Conservation (phyloP, 2,113 vertebrate species). For the Regulus satrapa region DNA sequence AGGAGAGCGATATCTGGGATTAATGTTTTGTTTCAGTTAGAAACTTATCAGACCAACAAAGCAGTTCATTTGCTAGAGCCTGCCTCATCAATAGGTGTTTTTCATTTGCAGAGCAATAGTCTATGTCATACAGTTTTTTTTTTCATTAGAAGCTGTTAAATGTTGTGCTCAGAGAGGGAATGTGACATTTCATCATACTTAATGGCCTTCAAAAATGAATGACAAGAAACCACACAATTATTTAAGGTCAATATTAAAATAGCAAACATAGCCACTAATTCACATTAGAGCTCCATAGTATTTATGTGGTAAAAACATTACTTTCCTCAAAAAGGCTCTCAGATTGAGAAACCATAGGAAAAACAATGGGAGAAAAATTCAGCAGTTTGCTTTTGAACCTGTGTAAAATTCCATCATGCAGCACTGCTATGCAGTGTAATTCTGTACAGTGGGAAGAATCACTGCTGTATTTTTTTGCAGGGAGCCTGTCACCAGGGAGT, state of each 20-base stretch:
- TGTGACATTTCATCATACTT: neutral
- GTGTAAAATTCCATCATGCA: neutral
- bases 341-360: neutral
- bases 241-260: neutral
- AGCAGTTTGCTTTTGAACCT: neutral
- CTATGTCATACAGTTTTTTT: neutral
- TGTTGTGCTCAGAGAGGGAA: neutral
- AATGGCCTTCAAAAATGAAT: neutral
- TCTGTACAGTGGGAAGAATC: neutral
- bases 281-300: rapidly evolving
- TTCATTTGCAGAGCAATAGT: neutral
- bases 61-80: neutral
- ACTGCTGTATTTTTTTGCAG: neutral
- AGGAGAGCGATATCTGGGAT: neutral
- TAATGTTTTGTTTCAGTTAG: neutral
- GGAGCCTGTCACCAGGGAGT: neutral
- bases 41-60: neutral
- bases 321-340: neutral
- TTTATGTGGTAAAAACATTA: neutral
- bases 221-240: neutral
- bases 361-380: neutral
- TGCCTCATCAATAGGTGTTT: neutral
- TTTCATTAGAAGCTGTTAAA: neutral
- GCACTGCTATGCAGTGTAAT: neutral
- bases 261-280: neutral